A percentile compares a stretch with the other conserved stretches of the same genome.
Conservation (phyloP, 1,140 invertebrate genomes). For the Luehdorfia chinensis region DNA sequence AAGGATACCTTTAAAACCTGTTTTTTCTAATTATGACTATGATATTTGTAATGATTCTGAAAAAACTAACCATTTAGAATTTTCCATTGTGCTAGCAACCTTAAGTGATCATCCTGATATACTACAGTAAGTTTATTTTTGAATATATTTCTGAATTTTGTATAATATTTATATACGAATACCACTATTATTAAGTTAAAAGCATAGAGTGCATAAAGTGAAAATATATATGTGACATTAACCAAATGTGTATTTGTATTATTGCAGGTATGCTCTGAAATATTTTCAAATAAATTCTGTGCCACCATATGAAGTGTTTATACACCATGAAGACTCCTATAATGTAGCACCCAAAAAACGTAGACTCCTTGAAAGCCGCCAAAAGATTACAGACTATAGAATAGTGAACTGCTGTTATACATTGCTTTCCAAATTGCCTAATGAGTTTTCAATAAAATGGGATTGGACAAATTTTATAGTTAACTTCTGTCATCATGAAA, state of each 20-base stretch:
- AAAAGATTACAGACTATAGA: slow-evolving; percentile 57
- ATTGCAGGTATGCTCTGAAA: slow-evolving; percentile 66
- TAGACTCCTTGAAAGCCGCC: slow-evolving; percentile 44
- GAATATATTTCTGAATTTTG: neutral
- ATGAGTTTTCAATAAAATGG: slow-evolving; percentile 63
- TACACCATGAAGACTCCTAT: slow-evolving; percentile 58
- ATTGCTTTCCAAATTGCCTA: slow-evolving; percentile 53
- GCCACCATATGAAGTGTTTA: slow-evolving; percentile 59
- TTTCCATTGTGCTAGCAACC: slow-evolving; percentile 47
- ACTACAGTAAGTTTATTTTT: slow-evolving; percentile 65
- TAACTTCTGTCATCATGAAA: slow-evolving; percentile 49
- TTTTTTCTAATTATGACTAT: slow-evolving; percentile 46
- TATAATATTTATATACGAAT: no score
- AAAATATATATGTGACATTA: no score
- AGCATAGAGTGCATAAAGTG: no score
- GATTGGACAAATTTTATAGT: slow-evolving; percentile 65
- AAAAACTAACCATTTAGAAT: slow-evolving; percentile 56
- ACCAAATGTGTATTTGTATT: neutral
- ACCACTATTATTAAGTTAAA: no score
- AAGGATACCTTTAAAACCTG: slow-evolving; percentile 53
- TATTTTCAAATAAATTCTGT: slow-evolving; percentile 65
- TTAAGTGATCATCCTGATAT: slow-evolving; percentile 73
- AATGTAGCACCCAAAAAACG: slow-evolving; percentile 68
- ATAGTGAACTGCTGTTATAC: slow-evolving; percentile 55
- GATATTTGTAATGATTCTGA: slow-evolving; percentile 52